Evolutionary conservation across 2,113 vertebrate species (phyloP).

Genomic region (Leptobrachium ailaonicum): DNA sequence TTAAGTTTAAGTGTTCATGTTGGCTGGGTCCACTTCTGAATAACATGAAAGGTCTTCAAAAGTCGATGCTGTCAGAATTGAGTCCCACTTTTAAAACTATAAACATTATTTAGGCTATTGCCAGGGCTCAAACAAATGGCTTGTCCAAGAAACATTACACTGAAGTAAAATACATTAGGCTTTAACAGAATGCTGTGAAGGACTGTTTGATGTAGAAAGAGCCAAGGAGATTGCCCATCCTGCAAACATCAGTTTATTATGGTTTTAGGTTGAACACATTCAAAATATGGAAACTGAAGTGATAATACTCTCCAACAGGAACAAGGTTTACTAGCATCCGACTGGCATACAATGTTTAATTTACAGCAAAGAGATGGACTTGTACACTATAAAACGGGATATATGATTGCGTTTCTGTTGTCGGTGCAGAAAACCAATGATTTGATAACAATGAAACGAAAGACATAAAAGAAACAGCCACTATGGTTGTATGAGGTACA

Average conservation of each 20-base stretch:
- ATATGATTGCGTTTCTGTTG: no score
- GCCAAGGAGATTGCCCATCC: conserved; percentile 56
- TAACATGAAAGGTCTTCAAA: no score
- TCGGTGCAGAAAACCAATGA: no score
- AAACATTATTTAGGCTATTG: no score
- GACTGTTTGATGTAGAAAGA: neutral
- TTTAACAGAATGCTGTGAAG: no score
- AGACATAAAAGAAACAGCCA: conserved; percentile 67
- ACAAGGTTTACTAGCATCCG: conserved; percentile 78
- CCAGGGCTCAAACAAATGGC: no score
- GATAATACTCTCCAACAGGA: conserved; percentile 82
- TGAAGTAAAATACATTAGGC: no score
- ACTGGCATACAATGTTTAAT: conserved; percentile 86
- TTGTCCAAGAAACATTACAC: no score
- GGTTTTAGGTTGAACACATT: conserved; percentile 91
- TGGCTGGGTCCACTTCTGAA: no score
- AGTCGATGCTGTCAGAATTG: no score
- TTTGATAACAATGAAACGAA: conserved; percentile 71
- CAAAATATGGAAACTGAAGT: conserved; percentile 80
- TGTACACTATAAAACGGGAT: conserved; percentile 77
- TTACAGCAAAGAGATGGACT: conserved; percentile 83
- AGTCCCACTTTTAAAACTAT: no score
- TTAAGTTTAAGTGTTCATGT: no score
- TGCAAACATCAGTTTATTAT: conserved; percentile 98
- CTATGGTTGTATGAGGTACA: conserved; percentile 67